Evolutionary conservation across 2,888 invertebrate genomes (phyloP).

Genomic region (Apamea monoglypha): DNA sequence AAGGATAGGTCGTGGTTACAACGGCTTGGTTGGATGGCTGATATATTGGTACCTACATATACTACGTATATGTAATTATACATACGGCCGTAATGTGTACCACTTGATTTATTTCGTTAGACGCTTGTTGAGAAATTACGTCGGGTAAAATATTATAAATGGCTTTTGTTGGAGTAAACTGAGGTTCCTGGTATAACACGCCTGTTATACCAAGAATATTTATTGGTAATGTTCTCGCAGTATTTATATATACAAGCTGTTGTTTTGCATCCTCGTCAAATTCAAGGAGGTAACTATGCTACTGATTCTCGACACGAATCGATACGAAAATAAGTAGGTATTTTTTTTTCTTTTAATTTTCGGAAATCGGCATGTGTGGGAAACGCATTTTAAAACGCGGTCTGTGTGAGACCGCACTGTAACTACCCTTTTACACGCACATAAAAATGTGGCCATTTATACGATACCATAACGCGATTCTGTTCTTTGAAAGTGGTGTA

Average conservation of each 20-base stretch:
- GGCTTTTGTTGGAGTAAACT: background rate
- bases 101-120: constrained; percentile 50
- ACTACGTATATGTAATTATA: constrained; percentile 17
- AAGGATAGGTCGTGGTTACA: constrained; percentile 43
- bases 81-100: constrained; percentile 29
- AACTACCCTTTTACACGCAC: no score
- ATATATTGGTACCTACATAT: constrained; percentile 41
- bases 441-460: no score
- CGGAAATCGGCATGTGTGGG: no score
- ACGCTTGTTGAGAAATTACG: constrained; percentile 51
- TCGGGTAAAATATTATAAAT: constrained; percentile 40
- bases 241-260: background rate
- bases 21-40: constrained; percentile 35
- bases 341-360: no score
- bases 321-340: no score
- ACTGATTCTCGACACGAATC: no score
- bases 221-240: background rate
- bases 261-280: no score
- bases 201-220: background rate
- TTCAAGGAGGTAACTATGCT: no score
- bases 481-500: no score
- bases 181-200: background rate
- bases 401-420: no score
- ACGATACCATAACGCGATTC: no score
- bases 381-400: no score